phyloP scores from a whole-genome alignment of 2,113 vertebrate genomes.

The Nestor notabilis region DNA sequence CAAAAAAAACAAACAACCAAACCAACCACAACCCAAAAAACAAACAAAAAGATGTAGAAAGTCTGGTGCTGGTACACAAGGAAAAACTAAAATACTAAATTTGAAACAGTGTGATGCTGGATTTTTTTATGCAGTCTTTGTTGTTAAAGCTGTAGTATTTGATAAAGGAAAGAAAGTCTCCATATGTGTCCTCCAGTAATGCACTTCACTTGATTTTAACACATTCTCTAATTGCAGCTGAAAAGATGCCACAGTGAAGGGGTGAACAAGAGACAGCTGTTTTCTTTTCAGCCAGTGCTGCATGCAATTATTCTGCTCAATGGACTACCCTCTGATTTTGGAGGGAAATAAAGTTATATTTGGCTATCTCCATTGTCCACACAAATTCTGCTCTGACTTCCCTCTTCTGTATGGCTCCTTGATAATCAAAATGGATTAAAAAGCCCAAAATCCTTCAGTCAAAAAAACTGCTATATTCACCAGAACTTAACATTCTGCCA shows the following conservation, averaged over 20 bases:
- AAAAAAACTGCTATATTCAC: background rate
- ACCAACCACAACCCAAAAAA: background rate
- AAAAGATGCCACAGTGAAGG: background rate
- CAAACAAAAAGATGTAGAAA: background rate
- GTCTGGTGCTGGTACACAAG: background rate
- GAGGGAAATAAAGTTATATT: background rate
- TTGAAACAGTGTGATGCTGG: background rate
- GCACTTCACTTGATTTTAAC: conserved; percentile 29
- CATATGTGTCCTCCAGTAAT: background rate
- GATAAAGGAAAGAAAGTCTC: background rate
- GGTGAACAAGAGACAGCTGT: background rate
- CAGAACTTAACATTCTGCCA: background rate
- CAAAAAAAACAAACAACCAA: background rate
- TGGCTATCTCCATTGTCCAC: background rate
- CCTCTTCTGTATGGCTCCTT: background rate
- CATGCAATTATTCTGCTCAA: background rate
- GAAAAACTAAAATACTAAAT: background rate
- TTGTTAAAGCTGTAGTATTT: background rate
- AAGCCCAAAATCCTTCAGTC: background rate
- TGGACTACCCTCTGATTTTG: background rate
- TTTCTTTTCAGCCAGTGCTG: background rate
- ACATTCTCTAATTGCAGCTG: background rate
- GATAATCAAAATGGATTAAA: background rate
- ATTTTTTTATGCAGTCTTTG: background rate
- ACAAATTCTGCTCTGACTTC: background rate